These are phyloP conservation scores for Auanema freiburgensis DNA, from an alignment of 2,888 invertebrate genomes.

Conservation along the genomic window DNA sequence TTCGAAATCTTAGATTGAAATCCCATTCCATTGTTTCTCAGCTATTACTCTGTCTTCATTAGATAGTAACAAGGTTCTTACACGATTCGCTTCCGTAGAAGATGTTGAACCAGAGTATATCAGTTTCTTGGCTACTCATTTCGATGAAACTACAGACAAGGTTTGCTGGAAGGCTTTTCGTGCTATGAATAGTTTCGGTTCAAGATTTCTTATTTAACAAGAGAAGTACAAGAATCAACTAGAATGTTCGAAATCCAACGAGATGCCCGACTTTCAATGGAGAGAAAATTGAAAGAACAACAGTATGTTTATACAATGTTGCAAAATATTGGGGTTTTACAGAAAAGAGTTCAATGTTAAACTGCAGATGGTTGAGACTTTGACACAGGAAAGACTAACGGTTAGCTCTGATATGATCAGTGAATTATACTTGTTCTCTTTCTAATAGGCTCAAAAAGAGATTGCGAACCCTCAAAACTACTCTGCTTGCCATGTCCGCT, in stretches of 20 bases:
- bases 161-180: no score
- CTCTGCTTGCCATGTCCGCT: no score
- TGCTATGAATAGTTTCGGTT: no score
- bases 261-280: neutral
- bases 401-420: neutral
- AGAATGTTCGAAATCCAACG: neutral
- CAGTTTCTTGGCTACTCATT: conserved; percentile 17
- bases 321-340: no score
- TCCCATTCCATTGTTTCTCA: neutral
- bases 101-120: conserved; percentile 24
- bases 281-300: neutral
- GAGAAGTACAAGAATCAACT: no score
- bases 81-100: conserved; percentile 19
- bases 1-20: neutral
- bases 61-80: conserved; percentile 16
- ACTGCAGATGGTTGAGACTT: neutral
- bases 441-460: no score
- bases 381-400: neutral
- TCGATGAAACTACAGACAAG: conserved; percentile 10
- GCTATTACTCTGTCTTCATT: conserved; percentile 1
- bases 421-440: no score
- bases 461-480: no score
- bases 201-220: neutral
- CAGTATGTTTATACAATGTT: neutral
- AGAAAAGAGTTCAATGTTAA: no score